Conservation (phyloP, 1,140 invertebrate species). For the Pristionchus pacificus region DNA sequence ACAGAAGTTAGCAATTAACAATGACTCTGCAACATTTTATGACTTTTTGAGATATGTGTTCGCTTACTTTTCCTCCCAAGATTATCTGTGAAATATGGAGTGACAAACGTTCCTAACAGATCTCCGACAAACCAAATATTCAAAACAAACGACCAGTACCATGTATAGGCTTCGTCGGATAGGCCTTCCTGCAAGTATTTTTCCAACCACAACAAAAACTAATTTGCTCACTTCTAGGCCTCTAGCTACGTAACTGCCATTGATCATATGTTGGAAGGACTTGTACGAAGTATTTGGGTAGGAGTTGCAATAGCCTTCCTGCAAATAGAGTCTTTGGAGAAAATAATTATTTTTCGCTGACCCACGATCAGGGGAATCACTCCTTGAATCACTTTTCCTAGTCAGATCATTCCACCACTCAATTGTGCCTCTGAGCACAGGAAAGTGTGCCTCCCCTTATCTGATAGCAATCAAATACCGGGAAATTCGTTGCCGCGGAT, state of each 20-base stretch:
- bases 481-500: neutral
- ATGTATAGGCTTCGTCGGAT: slow-evolving; percentile 24
- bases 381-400: no score
- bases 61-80: slow-evolving; percentile 37
- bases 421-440: neutral
- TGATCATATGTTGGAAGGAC: neutral
- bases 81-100: slow-evolving; percentile 43
- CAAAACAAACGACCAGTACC: slow-evolving; percentile 43
- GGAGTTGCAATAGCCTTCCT: neutral
- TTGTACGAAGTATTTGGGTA: neutral
- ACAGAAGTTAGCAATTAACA: slow-evolving; percentile 35
- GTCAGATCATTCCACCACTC: no score
- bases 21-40: slow-evolving; percentile 28
- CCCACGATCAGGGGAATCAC: no score
- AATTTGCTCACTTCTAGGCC: neutral
- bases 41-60: slow-evolving; percentile 12
- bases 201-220: neutral
- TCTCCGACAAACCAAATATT: slow-evolving; percentile 53
- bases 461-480: neutral
- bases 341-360: no score
- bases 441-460: neutral
- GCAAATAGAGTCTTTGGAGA: neutral
- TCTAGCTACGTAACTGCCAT: neutral
- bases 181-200: neutral
- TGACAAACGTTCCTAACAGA: slow-evolving; percentile 43